Evolutionary conservation across 1,140 invertebrate genomes (phyloP).

Genomic region (Macrotrachela quadricornifera): DNA sequence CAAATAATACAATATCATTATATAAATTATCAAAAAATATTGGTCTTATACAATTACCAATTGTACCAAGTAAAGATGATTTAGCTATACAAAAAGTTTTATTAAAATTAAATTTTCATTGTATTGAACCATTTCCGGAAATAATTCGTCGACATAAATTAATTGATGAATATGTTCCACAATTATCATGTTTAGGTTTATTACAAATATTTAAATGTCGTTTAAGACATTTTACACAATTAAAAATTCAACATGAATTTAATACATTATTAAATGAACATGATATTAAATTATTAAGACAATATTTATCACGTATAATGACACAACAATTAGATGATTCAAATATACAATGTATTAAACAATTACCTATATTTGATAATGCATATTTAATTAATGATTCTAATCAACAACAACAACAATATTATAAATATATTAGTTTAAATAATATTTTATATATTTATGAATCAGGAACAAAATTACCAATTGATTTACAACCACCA

Average conservation of each 20-base stretch:
- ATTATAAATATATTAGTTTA: not conserved
- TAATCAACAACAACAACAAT: not conserved
- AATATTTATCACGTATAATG: slow-evolving; percentile 1
- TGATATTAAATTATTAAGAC: slow-evolving; percentile 1
- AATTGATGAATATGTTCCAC: not conserved
- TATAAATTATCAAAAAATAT: slow-evolving; percentile 7
- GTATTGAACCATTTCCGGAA: not conserved
- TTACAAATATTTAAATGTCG: not conserved
- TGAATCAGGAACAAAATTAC: not conserved
- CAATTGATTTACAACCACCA: not conserved
- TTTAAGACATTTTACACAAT: not conserved
- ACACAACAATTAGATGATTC: not conserved
- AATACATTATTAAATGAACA: not conserved
- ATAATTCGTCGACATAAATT: not conserved
- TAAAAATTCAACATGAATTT: slow-evolving; percentile 4
- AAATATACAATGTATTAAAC: slow-evolving; percentile 1
- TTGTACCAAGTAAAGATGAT: not conserved
- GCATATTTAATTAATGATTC: not conserved
- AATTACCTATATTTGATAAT: slow-evolving; percentile 8
- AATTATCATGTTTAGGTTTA: not conserved
- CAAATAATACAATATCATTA: not conserved
- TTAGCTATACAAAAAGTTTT: not conserved
- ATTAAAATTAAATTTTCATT: slow-evolving; percentile 2
- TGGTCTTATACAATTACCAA: not conserved
- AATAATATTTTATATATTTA: not conserved